A percentile compares a stretch with the other conserved stretches of the same genome.
These are phyloP conservation scores for Drosophila fuyamai DNA, from an alignment of 1,140 invertebrate genomes.

Conservation along the genomic window DNA sequence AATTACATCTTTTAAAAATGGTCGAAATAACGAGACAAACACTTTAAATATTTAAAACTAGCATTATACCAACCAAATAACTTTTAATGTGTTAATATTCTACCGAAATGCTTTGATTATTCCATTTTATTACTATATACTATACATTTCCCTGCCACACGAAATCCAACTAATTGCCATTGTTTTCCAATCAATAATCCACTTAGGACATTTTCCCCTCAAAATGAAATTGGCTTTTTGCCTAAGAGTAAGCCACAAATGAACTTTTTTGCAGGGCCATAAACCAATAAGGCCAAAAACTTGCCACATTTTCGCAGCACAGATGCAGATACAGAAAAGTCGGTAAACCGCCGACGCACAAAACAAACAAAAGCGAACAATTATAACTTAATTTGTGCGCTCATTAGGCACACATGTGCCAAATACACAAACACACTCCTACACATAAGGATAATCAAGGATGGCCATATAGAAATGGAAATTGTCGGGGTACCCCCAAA, in stretches of 20 bases:
- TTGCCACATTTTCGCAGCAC: constrained; percentile 36
- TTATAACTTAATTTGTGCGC: constrained; percentile 82
- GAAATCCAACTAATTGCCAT: constrained; percentile 19
- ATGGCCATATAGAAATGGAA: constrained; percentile 30
- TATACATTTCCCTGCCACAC: not conserved
- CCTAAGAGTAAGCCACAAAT: constrained; percentile 33
- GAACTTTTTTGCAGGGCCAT: constrained; percentile 45
- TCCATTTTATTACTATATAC: not conserved
- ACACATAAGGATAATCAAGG: constrained; percentile 21
- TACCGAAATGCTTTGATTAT: not conserved
- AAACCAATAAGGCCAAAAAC: constrained; percentile 38
- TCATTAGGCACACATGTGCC: constrained; percentile 77
- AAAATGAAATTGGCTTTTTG: constrained; percentile 46
- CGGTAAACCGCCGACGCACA: constrained; percentile 48
- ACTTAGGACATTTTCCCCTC: constrained; percentile 1
- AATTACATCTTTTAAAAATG: too few relatives aligned
- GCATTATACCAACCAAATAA: not conserved
- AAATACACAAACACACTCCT: constrained; percentile 14
- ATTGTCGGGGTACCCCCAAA: constrained; percentile 12
- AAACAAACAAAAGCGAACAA: constrained; percentile 72
- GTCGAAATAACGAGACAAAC: too few relatives aligned
- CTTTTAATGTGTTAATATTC: not conserved
- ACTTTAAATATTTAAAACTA: too few relatives aligned
- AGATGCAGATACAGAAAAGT: constrained; percentile 50
- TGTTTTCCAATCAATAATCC: constrained; percentile 18